A percentile compares a stretch with the other conserved stretches of the same genome.
phyloP scores from a whole-genome alignment of 30 jellyfish, hydroid and myxozoan genomes.

The Cassiopea andromeda region DNA sequence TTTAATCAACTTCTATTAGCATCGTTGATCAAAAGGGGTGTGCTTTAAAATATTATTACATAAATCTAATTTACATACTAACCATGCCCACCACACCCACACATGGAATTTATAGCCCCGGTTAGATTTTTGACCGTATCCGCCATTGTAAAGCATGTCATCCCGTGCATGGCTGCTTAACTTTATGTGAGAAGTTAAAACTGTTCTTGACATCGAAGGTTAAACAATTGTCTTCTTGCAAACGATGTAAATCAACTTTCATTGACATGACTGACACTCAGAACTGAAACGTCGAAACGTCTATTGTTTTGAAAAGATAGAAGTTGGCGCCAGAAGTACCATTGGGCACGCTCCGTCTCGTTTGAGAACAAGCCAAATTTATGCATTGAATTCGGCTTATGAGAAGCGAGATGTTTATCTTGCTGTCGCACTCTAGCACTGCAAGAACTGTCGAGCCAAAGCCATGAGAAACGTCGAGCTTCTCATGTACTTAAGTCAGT shows the following conservation, averaged over 20 bases:
- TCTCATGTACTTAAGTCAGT: slow-evolving; percentile 19
- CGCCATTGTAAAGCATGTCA: neutral
- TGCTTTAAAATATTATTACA: no score
- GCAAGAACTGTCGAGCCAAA: slow-evolving; percentile 26
- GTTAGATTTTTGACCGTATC: no score
- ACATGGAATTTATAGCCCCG: no score
- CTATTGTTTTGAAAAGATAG: neutral
- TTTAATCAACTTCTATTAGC: no score
- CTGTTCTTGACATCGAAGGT: neutral
- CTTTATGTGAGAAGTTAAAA: neutral
- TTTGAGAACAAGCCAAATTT: neutral
- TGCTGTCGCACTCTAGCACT: slow-evolving; percentile 1
- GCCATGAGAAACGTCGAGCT: slow-evolving; percentile 16
- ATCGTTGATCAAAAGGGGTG: no score
- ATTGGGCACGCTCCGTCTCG: neutral
- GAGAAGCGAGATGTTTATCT: neutral
- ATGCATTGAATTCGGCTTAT: neutral
- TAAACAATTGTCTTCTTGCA: neutral
- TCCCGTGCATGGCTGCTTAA: neutral
- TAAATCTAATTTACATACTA: no score
- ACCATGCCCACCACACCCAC: no score
- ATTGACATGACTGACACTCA: neutral
- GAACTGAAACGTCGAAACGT: neutral
- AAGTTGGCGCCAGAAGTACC: neutral
- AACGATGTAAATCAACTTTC: neutral